Base-by-base conservation (phyloP, 2,797 vertebrate species). In the Helarctos malayanus region DNA sequence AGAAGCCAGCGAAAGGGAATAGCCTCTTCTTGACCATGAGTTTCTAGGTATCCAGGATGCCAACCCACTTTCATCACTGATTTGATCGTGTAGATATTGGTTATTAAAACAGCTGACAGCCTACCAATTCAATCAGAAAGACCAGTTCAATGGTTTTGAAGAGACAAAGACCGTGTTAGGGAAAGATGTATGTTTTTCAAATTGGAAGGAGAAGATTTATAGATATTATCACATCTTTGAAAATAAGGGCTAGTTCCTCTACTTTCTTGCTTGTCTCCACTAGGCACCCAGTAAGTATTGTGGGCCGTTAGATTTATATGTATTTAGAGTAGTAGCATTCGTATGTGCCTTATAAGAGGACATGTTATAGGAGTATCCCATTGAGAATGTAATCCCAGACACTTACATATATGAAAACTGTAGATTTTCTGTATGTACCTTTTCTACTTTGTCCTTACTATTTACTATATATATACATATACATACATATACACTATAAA, bases 31-130 rank as follows among this genome's bases (percentile, higher is more conserved):
- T 92, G 68, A 69, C 89, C n/a, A 6, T 73, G 35, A 68, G 38
- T 94, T 93, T 94, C 73, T 81, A 82, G 69, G 59, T 93, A 54
- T 91, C 90, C 65, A 73, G 76, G 59, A 84, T 90, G 92, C 76
- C 57, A 86, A 76, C 38, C 35, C 61, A 41, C 61, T 92, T 57
- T 82, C 59, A 90, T 95, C 54, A 90, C 45, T 61, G 79, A 82
- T 96, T 89, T 97, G 88, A 92, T 68, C 79, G 38, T 85, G 45
- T 86, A 96, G 88, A 81, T 85, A 82, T 0, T 59, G 38, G 25
- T 92, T 95, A 91, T 95, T 89, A 95, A 96, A 88, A 94, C 63
- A 94, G 68, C 59, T 92, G 90, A 75, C 38, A 89, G 71, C 52
- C 88, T 87, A 79, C 68, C 54, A 45, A 38, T 91, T 94, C 88